These are phyloP conservation scores for Phoebastria nigripes DNA, from an alignment of 2,797 vertebrate genomes.

Conservation along the genomic window DNA sequence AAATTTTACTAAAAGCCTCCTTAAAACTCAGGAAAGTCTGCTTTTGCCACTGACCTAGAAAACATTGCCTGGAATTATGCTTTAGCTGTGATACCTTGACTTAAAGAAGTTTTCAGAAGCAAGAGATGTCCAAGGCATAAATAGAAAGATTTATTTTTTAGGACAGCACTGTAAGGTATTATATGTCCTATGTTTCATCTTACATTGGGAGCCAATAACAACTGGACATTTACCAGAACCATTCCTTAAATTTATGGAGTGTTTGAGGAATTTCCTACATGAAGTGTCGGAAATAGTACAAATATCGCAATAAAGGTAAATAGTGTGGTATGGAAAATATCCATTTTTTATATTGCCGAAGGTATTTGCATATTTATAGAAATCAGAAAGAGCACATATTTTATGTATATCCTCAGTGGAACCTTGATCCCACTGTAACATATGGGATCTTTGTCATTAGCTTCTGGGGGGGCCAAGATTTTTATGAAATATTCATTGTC, in stretches of 20 bases:
- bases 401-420: neutral
- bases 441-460: neutral
- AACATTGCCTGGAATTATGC: neutral
- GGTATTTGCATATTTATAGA: neutral
- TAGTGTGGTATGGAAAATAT: neutral
- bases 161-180: neutral
- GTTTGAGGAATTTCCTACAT: neutral
- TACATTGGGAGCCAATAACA: neutral
- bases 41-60: neutral
- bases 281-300: neutral
- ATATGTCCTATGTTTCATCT: neutral
- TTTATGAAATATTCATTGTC: neutral
- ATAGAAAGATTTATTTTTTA: neutral
- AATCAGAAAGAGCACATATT: neutral
- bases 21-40: neutral
- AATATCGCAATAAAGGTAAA: conserved; percentile 23
- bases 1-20: neutral
- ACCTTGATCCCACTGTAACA: neutral
- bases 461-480: neutral
- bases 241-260: conserved; percentile 19
- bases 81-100: neutral
- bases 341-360: neutral
- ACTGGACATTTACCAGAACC: neutral
- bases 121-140: neutral
- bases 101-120: conserved; percentile 1